Evolutionary conservation across 2,888 invertebrate species (phyloP).

Genomic region (Nebria salina): DNA sequence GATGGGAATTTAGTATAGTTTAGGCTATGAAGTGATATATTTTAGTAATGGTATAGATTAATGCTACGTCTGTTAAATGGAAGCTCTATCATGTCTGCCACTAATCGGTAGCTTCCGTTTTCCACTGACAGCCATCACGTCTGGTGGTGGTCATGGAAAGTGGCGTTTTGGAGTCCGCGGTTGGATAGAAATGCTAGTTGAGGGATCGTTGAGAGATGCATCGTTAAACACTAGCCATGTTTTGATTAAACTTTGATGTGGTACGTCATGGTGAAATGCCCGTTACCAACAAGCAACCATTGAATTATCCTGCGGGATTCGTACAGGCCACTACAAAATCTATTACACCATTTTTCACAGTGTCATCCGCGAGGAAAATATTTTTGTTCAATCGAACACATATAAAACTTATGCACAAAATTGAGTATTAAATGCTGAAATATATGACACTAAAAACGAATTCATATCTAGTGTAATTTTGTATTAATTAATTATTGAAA

Average conservation of each 20-base stretch:
- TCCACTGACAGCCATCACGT: neutral
- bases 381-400: neutral
- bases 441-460: no score
- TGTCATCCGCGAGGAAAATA: neutral
- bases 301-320: neutral
- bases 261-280: neutral
- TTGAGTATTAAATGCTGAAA: no score
- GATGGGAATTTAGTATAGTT: no score
- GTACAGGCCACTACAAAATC: neutral
- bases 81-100: neutral
- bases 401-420: no score
- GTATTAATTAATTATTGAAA: neutral
- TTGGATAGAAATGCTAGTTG: neutral
- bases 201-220: neutral
- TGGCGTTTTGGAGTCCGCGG: neutral
- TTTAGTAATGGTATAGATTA: neutral
- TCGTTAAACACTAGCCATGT: constrained; percentile 1
- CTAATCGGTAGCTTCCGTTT: neutral
- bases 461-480: no score
- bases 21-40: neutral
- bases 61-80: neutral
- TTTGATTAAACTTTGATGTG: neutral
- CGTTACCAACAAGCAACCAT: neutral
- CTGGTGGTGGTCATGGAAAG: neutral
- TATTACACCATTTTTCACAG: neutral